These are phyloP conservation scores for Smittia aterrima DNA, from an alignment of 2,888 invertebrate genomes.

Conservation along the genomic window DNA sequence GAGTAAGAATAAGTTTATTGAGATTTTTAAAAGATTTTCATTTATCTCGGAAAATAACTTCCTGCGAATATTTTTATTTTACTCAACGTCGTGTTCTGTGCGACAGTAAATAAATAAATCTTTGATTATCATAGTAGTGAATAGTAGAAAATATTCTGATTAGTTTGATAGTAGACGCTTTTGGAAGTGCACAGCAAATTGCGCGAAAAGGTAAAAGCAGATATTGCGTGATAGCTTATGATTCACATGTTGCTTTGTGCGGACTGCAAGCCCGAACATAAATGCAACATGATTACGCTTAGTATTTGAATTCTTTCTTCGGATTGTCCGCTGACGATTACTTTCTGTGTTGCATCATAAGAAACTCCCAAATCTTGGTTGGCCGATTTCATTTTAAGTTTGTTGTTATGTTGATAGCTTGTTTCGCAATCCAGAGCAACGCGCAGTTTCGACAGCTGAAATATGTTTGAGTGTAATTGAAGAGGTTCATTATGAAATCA, in stretches of 20 bases:
- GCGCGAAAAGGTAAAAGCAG: too few relatives aligned
- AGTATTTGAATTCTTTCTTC: conserved; percentile 88
- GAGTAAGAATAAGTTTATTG: too few relatives aligned
- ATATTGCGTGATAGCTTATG: not conserved
- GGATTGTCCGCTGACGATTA: conserved; percentile 57
- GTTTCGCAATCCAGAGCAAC: conserved; percentile 73
- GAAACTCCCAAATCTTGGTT: conserved; percentile 41
- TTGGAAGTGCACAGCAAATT: too few relatives aligned
- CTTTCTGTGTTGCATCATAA: not conserved
- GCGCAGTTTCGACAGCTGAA: conserved; percentile 72
- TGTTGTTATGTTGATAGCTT: conserved; percentile 30
- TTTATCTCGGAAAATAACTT: too few relatives aligned
- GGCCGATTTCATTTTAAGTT: conserved; percentile 50
- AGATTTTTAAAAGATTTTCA: too few relatives aligned
- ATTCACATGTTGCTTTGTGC: conserved; percentile 48
- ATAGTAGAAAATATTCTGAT: too few relatives aligned
- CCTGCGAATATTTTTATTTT: too few relatives aligned
- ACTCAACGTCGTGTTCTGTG: too few relatives aligned
- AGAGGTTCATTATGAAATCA: not conserved
- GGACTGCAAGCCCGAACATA: conserved; percentile 86
- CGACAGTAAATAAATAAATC: too few relatives aligned
- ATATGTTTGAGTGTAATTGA: conserved; percentile 40
- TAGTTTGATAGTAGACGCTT: too few relatives aligned
- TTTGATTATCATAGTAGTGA: too few relatives aligned
- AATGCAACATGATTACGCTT: conserved; percentile 89